Evolutionary conservation across 1,140 invertebrate genomes (phyloP).

Genomic region (Colletes gigas): DNA sequence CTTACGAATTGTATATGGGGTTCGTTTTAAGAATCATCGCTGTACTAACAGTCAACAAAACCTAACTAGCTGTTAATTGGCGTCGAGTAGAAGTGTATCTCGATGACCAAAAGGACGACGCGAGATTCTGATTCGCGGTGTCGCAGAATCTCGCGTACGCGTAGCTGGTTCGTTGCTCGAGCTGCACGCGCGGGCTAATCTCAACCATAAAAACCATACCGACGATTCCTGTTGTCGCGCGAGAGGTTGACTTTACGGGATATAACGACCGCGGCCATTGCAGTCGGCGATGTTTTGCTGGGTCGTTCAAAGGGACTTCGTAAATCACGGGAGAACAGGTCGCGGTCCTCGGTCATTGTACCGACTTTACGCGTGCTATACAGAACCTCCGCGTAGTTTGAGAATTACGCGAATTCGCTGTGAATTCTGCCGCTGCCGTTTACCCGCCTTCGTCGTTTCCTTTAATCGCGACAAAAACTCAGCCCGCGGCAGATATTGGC

Average conservation of each 20-base stretch:
- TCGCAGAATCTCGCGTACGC: not conserved
- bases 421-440: constrained; percentile 32
- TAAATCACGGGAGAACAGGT: constrained; percentile 63
- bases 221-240: constrained; percentile 32
- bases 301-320: constrained; percentile 60
- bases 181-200: not conserved
- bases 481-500: constrained; percentile 3
- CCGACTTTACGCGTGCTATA: constrained; percentile 61
- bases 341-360: constrained; percentile 57
- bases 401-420: constrained; percentile 32
- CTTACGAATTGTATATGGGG: too few species aligned
- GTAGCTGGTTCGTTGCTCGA: too few species aligned
- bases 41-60: too few species aligned
- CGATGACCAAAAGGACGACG: too few species aligned
- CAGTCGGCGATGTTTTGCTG: constrained; percentile 61
- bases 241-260: constrained; percentile 49
- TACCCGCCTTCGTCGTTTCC: constrained; percentile 24
- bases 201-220: not conserved
- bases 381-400: constrained; percentile 20
- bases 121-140: too few species aligned
- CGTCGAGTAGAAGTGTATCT: too few species aligned
- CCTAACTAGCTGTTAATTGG: too few species aligned
- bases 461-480: constrained; percentile 58
- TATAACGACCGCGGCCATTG: constrained; percentile 59
- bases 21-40: too few species aligned